Evolutionary conservation across 2,888 invertebrate genomes (phyloP), one percentile per base, ranked within the genome.

Genomic region (Harpalus rubripes): DNA sequence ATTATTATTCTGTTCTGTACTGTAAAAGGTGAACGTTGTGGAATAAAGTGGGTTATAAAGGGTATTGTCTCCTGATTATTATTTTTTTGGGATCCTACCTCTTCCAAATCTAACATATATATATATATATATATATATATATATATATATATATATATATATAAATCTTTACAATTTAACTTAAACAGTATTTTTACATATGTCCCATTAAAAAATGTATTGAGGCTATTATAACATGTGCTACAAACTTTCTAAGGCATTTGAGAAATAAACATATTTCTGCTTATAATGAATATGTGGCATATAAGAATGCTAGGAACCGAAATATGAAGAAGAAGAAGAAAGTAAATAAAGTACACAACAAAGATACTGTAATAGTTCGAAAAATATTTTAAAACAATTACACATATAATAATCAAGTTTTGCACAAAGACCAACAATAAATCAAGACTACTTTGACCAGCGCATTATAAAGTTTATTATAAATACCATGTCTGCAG

Each of bases 231-330:
- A 61, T 16, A 18, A 22, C 16, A 7, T 16, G 3, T 22, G 7
- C 61, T 61, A 18, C 61, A 61, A 61, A 61, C 22, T 61, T 61
- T 61, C 22, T 61, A 7, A 61, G 22, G 12, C 61, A 61, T 61
- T 22, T 61, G 16, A 16, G 61, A 61, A 61, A 18, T 61, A 61
- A 61, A 61, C 61, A 61, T 22, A 16, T 22, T 16, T 16, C 61
- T 22, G 61, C 61, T 61, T 61, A 61, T 22, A 61, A 18, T 16
- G 22, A 61, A 3, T 61, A 61, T 61, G 22, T 10, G 22, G 61
- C 16, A 61, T 18, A 16, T 61, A 61, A 61, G 44, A 1, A 44
- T 44, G 44, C 44, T 44, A 44, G 6, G 44, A 44, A 10, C 44
- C 44, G 44, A 44, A 44, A 44, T 44, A 44, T 44, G 10, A 44